Conservation (phyloP, 2,113 vertebrate species). For the Argyrosomus japonicus region DNA sequence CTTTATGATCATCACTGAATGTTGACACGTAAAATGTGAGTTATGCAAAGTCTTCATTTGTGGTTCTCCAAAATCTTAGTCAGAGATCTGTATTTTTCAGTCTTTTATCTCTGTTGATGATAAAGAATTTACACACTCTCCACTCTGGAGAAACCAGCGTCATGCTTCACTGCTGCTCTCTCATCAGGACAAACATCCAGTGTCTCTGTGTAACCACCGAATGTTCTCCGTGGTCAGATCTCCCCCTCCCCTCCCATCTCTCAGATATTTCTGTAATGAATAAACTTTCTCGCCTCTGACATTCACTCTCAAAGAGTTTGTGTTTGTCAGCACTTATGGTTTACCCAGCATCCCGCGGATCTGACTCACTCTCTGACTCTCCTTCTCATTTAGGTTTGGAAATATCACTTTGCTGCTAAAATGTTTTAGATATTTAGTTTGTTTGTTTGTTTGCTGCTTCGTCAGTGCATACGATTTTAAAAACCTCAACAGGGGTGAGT, state of each 20-base stretch:
- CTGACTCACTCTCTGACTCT: constrained; percentile 33
- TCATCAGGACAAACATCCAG: constrained; percentile 50
- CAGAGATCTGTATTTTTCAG: neutral
- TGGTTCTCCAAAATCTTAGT: neutral
- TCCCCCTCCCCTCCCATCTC: constrained; percentile 25
- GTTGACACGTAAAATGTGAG: neutral
- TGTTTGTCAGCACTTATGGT: constrained; percentile 51
- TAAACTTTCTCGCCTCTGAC: constrained; percentile 48
- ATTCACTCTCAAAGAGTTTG: constrained; percentile 13
- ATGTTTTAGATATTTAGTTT: neutral
- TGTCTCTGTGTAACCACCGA: constrained; percentile 57
- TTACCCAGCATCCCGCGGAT: constrained; percentile 13
- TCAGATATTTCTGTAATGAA: constrained; percentile 67
- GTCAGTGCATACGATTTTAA: neutral
- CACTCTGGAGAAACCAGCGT: neutral
- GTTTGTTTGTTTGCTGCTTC: neutral
- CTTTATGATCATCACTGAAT: neutral
- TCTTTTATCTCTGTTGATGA: neutral
- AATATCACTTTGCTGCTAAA: constrained; percentile 10
- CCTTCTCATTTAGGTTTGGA: constrained; percentile 19
- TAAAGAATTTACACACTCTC: neutral
- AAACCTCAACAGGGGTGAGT: no score
- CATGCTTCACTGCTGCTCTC: constrained; percentile 9
- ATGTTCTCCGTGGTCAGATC: constrained; percentile 61
- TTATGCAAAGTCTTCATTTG: neutral